A percentile compares a stretch with the other conserved stretches of the same genome.
phyloP scores from a whole-genome alignment of 2,113 vertebrate genomes.

The Passer montanus region DNA sequence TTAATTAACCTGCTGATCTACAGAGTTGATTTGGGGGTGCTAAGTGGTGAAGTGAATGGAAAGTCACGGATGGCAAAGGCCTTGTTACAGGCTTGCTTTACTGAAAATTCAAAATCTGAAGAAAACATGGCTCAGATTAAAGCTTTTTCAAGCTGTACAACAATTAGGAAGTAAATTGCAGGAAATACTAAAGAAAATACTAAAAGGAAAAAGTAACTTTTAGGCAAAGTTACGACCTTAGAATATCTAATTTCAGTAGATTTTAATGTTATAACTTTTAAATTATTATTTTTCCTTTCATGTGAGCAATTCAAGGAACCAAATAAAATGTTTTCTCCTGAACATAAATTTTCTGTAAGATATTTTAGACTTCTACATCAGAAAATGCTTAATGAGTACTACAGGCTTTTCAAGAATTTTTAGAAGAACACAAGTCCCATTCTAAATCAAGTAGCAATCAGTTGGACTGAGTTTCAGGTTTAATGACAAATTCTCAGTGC shows the following conservation, averaged over 20 bases:
- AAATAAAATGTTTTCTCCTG: not conserved
- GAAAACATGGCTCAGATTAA: not conserved
- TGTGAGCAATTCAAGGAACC: not conserved
- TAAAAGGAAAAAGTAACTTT: not conserved
- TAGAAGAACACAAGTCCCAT: not conserved
- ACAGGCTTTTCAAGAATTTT: not conserved
- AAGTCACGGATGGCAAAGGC: not conserved
- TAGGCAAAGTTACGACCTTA: not conserved
- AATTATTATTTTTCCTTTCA: not conserved
- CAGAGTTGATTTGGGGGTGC: not conserved
- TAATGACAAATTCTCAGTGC: not conserved
- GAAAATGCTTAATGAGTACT: not conserved
- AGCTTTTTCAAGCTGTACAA: not conserved
- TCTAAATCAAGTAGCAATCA: not conserved
- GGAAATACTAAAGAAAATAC: not conserved
- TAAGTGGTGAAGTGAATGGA: not conserved
- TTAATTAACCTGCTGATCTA: not conserved
- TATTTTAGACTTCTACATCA: not conserved
- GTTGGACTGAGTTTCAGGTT: not conserved
- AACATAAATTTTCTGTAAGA: not conserved
- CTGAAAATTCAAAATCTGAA: not conserved
- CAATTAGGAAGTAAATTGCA: not conserved
- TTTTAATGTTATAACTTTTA: not conserved
- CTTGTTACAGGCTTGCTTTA: not conserved
- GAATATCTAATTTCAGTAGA: not conserved